Evolutionary conservation across 1,140 invertebrate species (phyloP), one percentile per base, ranked within the genome.

Genomic region (Parapsyche elsis): DNA sequence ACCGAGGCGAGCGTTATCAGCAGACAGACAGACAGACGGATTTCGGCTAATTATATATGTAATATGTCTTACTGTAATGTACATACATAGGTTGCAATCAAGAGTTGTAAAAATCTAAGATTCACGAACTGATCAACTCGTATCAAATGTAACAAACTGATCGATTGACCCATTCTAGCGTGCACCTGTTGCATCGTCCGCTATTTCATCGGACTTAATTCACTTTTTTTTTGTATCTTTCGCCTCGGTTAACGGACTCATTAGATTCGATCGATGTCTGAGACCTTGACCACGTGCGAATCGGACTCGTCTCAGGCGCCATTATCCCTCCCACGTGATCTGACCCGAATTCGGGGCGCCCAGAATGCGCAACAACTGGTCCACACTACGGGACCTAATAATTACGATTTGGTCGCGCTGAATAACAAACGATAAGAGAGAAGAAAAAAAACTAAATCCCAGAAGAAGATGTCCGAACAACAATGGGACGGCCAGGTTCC

Each of bases 271-370:
- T 67, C 9, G 64, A 61, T 19, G 21, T 9, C n/a, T 1, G 64
- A 67, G 64, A 67, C 64, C 64, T 67, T 67, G 64, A 67, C 64
- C 64, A 67, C 64, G 64, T 67, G 64, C 64, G 64, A 67, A 67
- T 12, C n/a, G 23, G 5, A 67, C 21, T 21, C 30, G 30, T 38
- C 30, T 38, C 7, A 38, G 30, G 30, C 7, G 7, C 7, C 30
- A 38, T 38, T 38, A 38, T 38, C 30, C 49, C 49, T 53, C 49
- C 49, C 49, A 53, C 49, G 49, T 53, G 49, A 53, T 14, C 49
- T 53, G 49, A 53, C 49, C 49, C 10, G 49, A 53, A 53, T 53
- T 53, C 49, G 30, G 30, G 30, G 30, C 30, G 30, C 49, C 16
- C 49, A 53, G 49, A 53, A 53, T 53, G 49, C 49, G 49, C 49